These are phyloP conservation scores for Piaya cayana DNA, from an alignment of 2,113 vertebrate species.

Conservation along the genomic window DNA sequence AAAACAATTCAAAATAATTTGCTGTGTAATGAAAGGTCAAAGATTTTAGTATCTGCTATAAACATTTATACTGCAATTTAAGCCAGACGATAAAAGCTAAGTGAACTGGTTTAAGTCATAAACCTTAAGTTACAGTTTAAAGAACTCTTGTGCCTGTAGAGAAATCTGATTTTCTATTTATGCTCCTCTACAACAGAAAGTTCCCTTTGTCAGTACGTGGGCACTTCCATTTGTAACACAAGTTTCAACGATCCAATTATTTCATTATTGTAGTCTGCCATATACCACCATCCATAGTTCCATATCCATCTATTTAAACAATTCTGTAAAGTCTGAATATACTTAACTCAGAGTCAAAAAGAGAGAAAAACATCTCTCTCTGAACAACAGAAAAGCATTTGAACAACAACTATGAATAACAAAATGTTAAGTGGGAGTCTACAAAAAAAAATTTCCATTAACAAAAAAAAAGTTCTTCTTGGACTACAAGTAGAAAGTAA, in stretches of 20 bases:
- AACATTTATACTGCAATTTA: constrained; percentile 2
- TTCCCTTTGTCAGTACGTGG: neutral
- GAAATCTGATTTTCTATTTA: neutral
- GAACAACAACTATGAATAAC: neutral
- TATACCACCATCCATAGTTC: neutral
- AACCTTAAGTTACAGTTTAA: neutral
- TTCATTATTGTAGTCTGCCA: neutral
- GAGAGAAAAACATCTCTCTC: neutral
- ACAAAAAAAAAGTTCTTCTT: neutral
- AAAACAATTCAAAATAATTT: constrained; percentile 21
- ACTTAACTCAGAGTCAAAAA: neutral
- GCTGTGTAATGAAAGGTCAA: constrained; percentile 9
- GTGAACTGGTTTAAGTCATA: neutral
- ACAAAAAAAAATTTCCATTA: neutral
- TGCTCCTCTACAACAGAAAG: neutral
- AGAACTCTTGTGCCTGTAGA: neutral
- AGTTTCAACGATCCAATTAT: neutral
- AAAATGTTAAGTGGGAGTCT: neutral
- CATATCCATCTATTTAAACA: neutral
- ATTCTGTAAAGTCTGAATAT: neutral
- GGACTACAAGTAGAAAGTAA: neutral
- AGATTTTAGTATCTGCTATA: constrained; percentile 2
- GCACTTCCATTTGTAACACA: neutral
- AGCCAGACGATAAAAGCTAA: neutral
- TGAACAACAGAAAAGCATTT: neutral